Conservation (phyloP, 2,888 invertebrate species). For the Laspeyria flexula region DNA sequence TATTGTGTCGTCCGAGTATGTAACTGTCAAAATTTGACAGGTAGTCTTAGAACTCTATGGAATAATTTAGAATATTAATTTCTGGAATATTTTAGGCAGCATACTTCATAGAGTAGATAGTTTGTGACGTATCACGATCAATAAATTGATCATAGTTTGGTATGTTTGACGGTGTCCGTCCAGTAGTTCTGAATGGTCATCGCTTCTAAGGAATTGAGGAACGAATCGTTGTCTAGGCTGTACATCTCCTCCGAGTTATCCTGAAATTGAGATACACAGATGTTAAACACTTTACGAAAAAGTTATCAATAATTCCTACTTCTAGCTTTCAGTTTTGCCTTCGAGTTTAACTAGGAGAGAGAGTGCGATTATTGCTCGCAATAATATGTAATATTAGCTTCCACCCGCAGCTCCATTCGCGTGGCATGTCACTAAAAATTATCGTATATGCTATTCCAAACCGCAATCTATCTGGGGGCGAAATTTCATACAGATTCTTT, state of each 20-base stretch:
- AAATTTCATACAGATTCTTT: too few species aligned
- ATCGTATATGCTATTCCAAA: too few species aligned
- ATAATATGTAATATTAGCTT: too few species aligned
- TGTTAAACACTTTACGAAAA: not conserved
- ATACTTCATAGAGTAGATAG: not conserved
- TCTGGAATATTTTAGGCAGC: constrained; percentile 19
- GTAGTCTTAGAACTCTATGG: constrained; percentile 5
- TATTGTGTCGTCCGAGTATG: not conserved
- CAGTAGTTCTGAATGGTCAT: constrained; percentile 98
- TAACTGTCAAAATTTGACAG: not conserved
- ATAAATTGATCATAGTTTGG: constrained; percentile 89
- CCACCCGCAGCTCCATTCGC: too few species aligned
- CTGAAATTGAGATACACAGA: constrained; percentile 80
- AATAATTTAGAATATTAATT: too few species aligned
- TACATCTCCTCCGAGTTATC: constrained; percentile 98
- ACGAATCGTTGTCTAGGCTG: constrained; percentile 97
- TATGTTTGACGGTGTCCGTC: constrained; percentile 96
- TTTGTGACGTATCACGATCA: constrained; percentile 17
- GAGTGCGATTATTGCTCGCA: too few species aligned
- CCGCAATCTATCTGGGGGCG: too few species aligned
- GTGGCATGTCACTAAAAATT: too few species aligned
- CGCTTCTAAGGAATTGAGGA: constrained; percentile 96
- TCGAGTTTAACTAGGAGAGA: too few species aligned
- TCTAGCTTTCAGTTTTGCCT: too few species aligned
- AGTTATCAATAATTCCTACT: not conserved